Evolutionary conservation across 2,888 invertebrate species (phyloP).

Genomic region (Agrotis clavis): DNA sequence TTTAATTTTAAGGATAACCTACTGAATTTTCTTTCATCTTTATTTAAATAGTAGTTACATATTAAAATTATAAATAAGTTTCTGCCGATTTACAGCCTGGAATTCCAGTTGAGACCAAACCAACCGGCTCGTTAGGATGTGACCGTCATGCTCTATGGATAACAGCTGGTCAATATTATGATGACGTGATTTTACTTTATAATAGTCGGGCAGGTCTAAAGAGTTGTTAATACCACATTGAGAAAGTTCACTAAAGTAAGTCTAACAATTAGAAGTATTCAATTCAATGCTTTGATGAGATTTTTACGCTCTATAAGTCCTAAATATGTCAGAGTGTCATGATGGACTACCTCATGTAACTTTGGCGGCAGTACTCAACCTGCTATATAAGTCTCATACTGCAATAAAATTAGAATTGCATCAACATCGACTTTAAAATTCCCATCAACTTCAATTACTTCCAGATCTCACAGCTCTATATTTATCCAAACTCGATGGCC

Average conservation of each 20-base stretch:
- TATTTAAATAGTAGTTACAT: no score
- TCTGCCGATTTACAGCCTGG: not conserved
- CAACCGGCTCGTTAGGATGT: not conserved
- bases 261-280: not conserved
- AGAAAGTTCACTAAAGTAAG: not conserved
- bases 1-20: not conserved
- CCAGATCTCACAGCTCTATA: constrained; percentile 59
- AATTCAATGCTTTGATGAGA: not conserved
- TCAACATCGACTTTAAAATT: not conserved
- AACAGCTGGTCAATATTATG: constrained; percentile 22
- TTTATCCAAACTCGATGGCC: constrained; percentile 68
- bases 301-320: no score
- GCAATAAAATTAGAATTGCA: constrained; percentile 7
- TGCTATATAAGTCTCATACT: not conserved
- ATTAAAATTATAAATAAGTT: no score
- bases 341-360: not conserved
- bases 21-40: not conserved
- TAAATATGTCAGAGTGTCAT: not conserved
- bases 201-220: not conserved
- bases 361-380: not conserved
- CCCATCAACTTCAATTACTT: no score
- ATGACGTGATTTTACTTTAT: not conserved
- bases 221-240: constrained; percentile 18
- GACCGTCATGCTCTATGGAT: not conserved
- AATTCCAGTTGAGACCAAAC: not conserved